phyloP scores from a whole-genome alignment of 2,113 vertebrate species.

The Triplophysa dalaica region DNA sequence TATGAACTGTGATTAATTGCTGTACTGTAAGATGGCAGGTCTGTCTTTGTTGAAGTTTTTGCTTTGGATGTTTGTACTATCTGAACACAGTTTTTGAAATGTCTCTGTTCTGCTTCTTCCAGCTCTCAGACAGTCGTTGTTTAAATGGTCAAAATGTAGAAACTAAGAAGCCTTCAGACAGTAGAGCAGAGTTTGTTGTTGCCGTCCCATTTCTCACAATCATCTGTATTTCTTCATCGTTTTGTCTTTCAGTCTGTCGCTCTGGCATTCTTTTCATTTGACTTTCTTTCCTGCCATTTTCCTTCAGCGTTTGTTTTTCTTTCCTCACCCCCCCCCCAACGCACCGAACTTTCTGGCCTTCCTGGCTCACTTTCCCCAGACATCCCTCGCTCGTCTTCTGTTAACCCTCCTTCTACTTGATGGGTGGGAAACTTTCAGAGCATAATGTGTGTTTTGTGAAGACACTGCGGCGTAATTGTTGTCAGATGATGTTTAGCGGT shows the following conservation, averaged over 20 bases:
- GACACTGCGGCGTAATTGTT: conserved; percentile 64
- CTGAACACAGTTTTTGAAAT: no score
- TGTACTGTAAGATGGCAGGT: no score
- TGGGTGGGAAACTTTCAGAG: conserved; percentile 29
- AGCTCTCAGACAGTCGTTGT: no score
- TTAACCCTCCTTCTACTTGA: neutral
- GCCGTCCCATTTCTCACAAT: neutral
- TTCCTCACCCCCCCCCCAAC: conserved; percentile 33
- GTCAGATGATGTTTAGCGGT: conserved; percentile 63
- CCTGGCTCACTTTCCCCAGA: conserved; percentile 39
- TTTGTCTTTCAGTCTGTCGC: conserved; percentile 2
- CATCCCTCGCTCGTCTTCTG: conserved; percentile 27
- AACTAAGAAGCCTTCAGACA: no score
- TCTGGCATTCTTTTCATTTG: conserved; percentile 15
- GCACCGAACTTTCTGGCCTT: conserved; percentile 32
- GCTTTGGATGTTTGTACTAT: no score
- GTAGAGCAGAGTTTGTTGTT: neutral
- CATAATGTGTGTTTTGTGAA: conserved; percentile 50
- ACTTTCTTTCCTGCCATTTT: conserved; percentile 43
- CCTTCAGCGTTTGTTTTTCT: conserved; percentile 43
- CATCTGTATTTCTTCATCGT: neutral
- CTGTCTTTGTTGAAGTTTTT: no score
- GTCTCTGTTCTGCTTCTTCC: neutral
- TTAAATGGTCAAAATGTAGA: no score
- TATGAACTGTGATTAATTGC: no score